Evolutionary conservation across 2,113 vertebrate genomes (phyloP).

Genomic region (Cochlearius cochlearius): DNA sequence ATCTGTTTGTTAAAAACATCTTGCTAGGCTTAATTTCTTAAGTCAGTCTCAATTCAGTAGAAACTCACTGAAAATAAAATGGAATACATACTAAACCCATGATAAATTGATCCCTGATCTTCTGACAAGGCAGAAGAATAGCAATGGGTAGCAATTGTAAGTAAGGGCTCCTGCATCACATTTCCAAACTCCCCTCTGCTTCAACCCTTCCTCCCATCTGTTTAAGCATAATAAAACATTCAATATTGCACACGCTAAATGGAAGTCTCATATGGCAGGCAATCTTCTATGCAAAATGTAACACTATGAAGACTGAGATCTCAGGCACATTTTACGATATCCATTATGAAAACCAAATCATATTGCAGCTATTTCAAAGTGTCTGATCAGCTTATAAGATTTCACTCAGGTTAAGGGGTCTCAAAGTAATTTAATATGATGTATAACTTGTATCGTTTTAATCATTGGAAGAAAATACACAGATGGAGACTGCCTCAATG

Average conservation of each 20-base stretch:
- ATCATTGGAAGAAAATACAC: background rate
- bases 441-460: background rate
- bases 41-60: background rate
- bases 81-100: background rate
- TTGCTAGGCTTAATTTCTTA: background rate
- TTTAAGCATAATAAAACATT: background rate
- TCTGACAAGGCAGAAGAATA: background rate
- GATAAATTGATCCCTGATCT: background rate
- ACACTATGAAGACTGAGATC: background rate
- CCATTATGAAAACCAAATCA: background rate
- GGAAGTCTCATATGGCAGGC: background rate
- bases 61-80: background rate
- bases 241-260: background rate
- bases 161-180: background rate
- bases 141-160: background rate
- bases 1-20: background rate
- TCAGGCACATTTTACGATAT: background rate
- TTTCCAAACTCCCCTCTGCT: background rate
- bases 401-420: background rate
- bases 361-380: background rate
- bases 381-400: background rate
- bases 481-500: background rate
- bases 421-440: background rate
- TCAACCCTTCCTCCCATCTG: background rate
- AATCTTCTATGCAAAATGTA: background rate